Evolutionary conservation across 2,113 vertebrate species (phyloP), one percentile per base, ranked within the genome.

Genomic region (Sapayoa aenigma): DNA sequence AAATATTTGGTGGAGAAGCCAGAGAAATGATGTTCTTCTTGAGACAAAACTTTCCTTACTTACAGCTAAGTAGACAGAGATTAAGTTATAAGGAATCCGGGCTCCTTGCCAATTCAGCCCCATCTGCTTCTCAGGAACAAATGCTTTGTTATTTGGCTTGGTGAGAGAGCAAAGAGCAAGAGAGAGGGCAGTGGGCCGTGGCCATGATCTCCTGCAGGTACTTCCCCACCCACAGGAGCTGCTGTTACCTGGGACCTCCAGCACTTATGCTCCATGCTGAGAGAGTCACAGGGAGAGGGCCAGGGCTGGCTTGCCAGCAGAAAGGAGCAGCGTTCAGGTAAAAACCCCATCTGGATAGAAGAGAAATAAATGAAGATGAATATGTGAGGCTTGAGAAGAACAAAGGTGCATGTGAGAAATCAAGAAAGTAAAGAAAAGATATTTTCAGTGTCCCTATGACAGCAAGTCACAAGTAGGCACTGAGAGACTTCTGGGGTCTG

Each of bases 101-200:
- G 91, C 89, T 96, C 33, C 44, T 92, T 92, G 93, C 92, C 96
- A 96, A 19, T 92, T 90, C 73, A n/a, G 65, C 58, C 66, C 52
- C 89, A 90, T 93, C 89, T 84, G 76, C 80, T 92, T 81, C 50
- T 90, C 86, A 93, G 53, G 60, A 94, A 37, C 69, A 90, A 93
- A 87, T 31, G 44, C 50, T 90, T 78, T 13, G 5, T 91, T 94
- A 84, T 75, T 67, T 78, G 68, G 52, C 60, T 91, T 0, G 0
- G 28, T 50, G 66, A 81, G 17, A 30, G 56, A 81, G 65, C 39
- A 78, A 90, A 78, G 80, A 89, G 68, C 79, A 90, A 39, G 47
- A 74, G 39, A 92, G 52, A 87, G 84, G 73, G 67, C 83, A 80
- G 83, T 23, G 35, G 83, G 89, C 47, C 89, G 71, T 18, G 60